A percentile compares a stretch with the other conserved stretches of the same genome.
Conservation (phyloP, 2,797 vertebrate species). For the Danio tinwini region DNA sequence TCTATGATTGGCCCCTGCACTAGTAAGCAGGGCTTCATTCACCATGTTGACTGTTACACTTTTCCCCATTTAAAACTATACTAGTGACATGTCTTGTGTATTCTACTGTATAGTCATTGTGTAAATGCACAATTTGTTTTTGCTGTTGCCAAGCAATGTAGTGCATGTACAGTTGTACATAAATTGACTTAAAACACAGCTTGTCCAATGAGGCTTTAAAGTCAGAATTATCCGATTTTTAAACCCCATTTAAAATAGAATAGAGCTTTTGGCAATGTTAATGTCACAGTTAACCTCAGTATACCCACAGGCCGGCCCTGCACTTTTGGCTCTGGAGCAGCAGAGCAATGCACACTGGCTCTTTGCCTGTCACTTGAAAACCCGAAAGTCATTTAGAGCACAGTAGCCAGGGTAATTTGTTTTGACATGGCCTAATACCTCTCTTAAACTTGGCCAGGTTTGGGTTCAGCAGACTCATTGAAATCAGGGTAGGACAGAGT, state of each 20-base stretch:
- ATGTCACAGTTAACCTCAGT: conserved; percentile 3
- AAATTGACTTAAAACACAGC: neutral
- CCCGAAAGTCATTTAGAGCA: conserved; percentile 63
- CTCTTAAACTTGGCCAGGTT: conserved; percentile 69
- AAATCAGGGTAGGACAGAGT: conserved; percentile 64
- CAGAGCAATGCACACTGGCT: conserved; percentile 46
- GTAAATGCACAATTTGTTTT: neutral
- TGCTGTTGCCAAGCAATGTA: neutral
- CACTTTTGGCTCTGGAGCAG: conserved; percentile 26
- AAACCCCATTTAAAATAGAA: neutral
- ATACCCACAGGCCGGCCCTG: conserved; percentile 58
- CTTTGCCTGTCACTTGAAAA: conserved; percentile 72
- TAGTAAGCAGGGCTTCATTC: too few relatives aligned
- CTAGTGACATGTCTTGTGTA: too few relatives aligned
- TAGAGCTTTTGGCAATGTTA: neutral
- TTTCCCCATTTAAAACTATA: too few relatives aligned
- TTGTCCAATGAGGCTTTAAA: neutral
- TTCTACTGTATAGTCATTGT: too few relatives aligned
- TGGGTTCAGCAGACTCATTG: conserved; percentile 38
- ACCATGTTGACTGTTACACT: too few relatives aligned
- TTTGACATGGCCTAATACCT: conserved; percentile 78
- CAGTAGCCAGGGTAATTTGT: conserved; percentile 72
- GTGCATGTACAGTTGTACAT: neutral
- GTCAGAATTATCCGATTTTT: neutral
- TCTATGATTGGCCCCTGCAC: too few relatives aligned